Percentiles rank a stretch among this genome's conserved stretches.
These are phyloP conservation scores for Acleris sparsana DNA, from an alignment of 2,888 invertebrate species.

Conservation along the genomic window DNA sequence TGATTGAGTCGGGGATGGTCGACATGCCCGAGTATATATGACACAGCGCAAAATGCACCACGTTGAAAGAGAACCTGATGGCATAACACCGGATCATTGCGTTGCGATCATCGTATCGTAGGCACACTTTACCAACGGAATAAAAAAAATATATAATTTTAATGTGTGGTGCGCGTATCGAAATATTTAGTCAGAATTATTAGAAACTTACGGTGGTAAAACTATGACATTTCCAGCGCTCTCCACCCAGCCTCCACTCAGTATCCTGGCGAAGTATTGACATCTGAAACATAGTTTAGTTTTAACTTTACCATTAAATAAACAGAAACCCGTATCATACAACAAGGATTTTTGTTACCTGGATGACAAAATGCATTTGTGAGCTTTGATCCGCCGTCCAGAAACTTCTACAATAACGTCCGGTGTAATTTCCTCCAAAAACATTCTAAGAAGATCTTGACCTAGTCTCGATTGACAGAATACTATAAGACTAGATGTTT, in stretches of 20 bases:
- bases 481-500: constrained; percentile 68
- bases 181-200: not conserved
- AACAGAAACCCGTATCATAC: not conserved
- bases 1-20: constrained; percentile 93
- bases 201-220: constrained; percentile 87
- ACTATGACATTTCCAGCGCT: constrained; percentile 90
- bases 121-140: no score
- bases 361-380: constrained; percentile 95
- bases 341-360: constrained; percentile 55
- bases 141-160: no score
- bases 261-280: constrained; percentile 95
- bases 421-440: constrained; percentile 94
- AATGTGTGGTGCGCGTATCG: not conserved
- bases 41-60: constrained; percentile 95
- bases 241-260: constrained; percentile 94
- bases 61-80: constrained; percentile 90
- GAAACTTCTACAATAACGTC: constrained; percentile 94
- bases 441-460: constrained; percentile 95
- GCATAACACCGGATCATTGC: constrained; percentile 34
- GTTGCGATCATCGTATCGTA: no score
- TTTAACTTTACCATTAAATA: not conserved
- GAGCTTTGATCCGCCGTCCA: constrained; percentile 92
- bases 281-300: constrained; percentile 84
- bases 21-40: constrained; percentile 97
- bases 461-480: constrained; percentile 87